Conservation (phyloP, 2,797 vertebrate genomes). For the Xenentodon cancila region DNA sequence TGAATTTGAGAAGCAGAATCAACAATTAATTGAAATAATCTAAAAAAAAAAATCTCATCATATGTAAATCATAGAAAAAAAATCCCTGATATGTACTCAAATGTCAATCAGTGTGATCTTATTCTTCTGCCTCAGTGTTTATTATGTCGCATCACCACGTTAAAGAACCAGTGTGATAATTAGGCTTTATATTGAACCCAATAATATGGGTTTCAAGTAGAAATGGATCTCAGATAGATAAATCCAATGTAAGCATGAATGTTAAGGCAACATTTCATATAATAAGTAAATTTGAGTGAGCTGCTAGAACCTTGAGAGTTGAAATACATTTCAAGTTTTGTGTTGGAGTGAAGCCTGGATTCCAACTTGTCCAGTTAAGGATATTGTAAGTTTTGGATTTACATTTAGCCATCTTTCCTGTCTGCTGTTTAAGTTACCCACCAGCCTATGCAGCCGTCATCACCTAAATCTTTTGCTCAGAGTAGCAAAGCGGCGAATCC, state of each 20-base stretch:
- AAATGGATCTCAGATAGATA: slow-evolving; percentile 1
- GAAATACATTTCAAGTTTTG: background rate
- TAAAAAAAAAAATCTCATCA: no score
- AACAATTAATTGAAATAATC: background rate
- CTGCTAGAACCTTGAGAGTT: background rate
- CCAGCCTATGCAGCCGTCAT: background rate
- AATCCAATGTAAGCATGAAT: no score
- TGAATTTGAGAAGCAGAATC: background rate
- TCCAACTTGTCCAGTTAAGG: no score
- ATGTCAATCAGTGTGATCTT: no score
- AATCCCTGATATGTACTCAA: no score
- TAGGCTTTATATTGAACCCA: background rate
- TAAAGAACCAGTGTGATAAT: slow-evolving; percentile 4
- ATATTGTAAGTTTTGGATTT: background rate
- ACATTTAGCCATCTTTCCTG: background rate
- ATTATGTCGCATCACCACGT: background rate
- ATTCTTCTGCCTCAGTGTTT: background rate
- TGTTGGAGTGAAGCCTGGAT: no score
- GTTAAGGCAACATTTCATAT: no score
- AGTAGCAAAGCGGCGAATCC: background rate
- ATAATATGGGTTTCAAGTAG: background rate
- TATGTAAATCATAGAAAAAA: no score
- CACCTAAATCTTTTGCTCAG: background rate
- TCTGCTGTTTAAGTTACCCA: background rate
- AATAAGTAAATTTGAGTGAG: no score